Evolutionary conservation across 2,113 vertebrate species (phyloP), one percentile per base, ranked within the genome.

Genomic region (Esox niger): DNA sequence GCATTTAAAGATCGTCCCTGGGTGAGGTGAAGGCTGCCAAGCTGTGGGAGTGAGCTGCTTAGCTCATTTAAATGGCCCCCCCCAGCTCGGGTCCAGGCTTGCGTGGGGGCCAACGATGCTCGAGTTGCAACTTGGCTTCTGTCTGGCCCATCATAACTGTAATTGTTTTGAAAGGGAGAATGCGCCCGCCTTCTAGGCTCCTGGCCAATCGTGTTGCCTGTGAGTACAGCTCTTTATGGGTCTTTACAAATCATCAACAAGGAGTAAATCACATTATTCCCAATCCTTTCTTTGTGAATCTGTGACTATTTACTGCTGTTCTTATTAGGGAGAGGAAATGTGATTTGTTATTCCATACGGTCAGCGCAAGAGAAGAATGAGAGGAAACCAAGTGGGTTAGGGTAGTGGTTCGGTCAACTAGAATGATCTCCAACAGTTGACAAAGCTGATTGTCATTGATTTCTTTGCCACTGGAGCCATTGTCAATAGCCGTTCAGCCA

Each of bases 1-100:
- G 58, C 68, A 73, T 73, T 76, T 73, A 62, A 72, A 73, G 66
- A 49, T 15, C 13, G 27, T 66, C 55, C 68, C 68, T 47, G 7
- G 7, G 49, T 30, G 68, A 64, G 29, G 1, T 27, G 5, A 5
- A 25, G n/a, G 30, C 38, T 77, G 70, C 75, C 66, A 77, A 46
- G 64, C 17, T 46, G 30, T 63, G 33, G 59, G 56, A 57, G 29
- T 25, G 52, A 66, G 65, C 49, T 66, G 62, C 3, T 68, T 69
- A 61, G 56, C 57, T 67, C 56, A 58, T 71, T 71, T 60, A 31
- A 62, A 66, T n/a, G 52, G 49, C 2, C 32, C 43, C 32, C 43
- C 35, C 11, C 10, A 26, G 21, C 26, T 64, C 29, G 35, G 54
- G 32, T 15, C 20, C 56, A 31, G 64, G 63, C 59, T 61, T 27